Evolutionary conservation across 2,797 vertebrate genomes (phyloP), one percentile per base, ranked within the genome.

Genomic region (Bradypodion ventrale): DNA sequence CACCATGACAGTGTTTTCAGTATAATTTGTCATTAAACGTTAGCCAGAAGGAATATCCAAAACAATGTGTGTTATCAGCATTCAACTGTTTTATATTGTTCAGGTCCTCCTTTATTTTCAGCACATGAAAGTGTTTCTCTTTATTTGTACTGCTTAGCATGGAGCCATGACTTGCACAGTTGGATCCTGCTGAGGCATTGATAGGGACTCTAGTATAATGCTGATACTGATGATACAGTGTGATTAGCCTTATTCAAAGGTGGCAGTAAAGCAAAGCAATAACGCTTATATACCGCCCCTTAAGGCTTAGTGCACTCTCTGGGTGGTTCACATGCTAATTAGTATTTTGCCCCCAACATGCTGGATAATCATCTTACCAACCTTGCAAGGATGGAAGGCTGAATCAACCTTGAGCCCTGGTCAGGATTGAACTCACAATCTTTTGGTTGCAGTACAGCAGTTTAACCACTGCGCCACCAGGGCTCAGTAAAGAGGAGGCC

Each of bases 1-100:
- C 76, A 89, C 75, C 52, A 10, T 21, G 2, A 78, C 10, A 88
- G 63, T 42, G 2, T 85, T 87, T 77, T 84, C 65, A 46, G 12
- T 65, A 78, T 68, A 83, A 3, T 42, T 83, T 60, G 73, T 86
- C 90, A 76, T 94, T 92, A 93, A 91, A n/a, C 93, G 88, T 94
- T 87, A 90, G 87, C 83, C 75, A 78, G 83, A 75, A 84, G 90
- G 84, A 52, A 44, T 85, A 82, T 82, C 85, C 70, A 66, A 59
- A 87, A 62, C 62, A 63, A 35, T 52, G 32, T 23, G 65, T 65
- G 52, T 75, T 16, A 32, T 37, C 8, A 37, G 42, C 70, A 69
- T 40, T 75, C 60, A 8, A 3, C 9, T 49, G 83, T 49, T 88
- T 86, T 88, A 49, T 80, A 49, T 86, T 87, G 52, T 84, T 69